A percentile compares a stretch with the other conserved stretches of the same genome.
Evolutionary conservation across 2,113 vertebrate genomes (phyloP).

Genomic region (Hipposideros armiger): DNA sequence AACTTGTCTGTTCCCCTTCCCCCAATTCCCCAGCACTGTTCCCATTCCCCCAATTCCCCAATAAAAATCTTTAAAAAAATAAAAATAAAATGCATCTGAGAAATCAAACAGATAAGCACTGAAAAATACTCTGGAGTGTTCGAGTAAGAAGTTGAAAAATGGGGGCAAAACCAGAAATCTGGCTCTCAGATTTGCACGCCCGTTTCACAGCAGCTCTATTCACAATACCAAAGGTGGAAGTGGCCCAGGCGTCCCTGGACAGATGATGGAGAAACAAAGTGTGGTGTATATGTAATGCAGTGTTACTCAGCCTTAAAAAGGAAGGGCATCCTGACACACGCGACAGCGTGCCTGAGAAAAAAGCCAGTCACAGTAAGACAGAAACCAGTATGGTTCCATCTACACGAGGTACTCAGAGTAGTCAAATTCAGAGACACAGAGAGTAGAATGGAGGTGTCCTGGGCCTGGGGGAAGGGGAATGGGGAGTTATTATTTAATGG

Average conservation of each 20-base stretch:
- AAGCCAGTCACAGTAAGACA: background rate
- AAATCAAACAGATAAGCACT: background rate
- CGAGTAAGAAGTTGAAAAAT: background rate
- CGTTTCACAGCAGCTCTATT: background rate
- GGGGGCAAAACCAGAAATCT: background rate
- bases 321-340: background rate
- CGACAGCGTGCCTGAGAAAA: background rate
- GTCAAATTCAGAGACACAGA: background rate
- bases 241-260: background rate
- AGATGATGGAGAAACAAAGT: background rate
- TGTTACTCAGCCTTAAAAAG: background rate
- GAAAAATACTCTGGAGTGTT: background rate
- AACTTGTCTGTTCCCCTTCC: no score
- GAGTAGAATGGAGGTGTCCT: background rate
- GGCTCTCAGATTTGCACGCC: background rate
- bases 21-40: no score
- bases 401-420: background rate
- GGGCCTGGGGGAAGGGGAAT: rapidly evolving
- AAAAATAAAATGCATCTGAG: background rate
- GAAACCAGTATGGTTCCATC: background rate
- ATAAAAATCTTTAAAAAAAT: no score
- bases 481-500: no score
- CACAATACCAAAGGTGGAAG: background rate
- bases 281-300: background rate
- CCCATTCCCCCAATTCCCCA: no score